Percentiles rank a stretch among this genome's conserved stretches.
Conservation (phyloP, 2,113 vertebrate genomes). For the Copsychus sechellarum region DNA sequence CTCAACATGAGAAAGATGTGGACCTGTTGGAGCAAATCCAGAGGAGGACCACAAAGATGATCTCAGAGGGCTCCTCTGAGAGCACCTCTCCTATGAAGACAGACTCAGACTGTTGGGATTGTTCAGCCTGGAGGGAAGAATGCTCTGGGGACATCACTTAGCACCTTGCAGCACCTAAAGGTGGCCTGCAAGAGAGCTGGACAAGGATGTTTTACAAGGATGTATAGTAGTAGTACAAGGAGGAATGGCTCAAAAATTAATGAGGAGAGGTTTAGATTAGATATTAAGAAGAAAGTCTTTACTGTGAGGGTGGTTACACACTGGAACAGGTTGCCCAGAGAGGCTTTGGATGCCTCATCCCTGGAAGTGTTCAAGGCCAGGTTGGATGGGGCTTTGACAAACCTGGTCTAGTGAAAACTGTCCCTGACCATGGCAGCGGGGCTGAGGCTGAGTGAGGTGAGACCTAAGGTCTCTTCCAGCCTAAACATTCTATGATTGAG, state of each 20-base stretch:
- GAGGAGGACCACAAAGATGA: background rate
- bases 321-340: background rate
- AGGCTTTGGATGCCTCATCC: background rate
- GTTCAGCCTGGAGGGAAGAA: background rate
- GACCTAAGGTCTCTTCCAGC: background rate
- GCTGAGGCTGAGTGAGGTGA: background rate
- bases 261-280: background rate
- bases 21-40: background rate
- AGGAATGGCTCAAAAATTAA: background rate
- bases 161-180: background rate
- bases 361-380: background rate
- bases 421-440: background rate
- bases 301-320: background rate
- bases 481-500: background rate
- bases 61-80: background rate
- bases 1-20: background rate
- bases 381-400: background rate
- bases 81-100: background rate
- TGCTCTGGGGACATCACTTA: background rate
- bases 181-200: background rate
- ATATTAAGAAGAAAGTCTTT: background rate
- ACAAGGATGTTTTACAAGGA: background rate
- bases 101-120: background rate
- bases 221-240: background rate
- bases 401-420: background rate